phyloP scores from a whole-genome alignment of 1,140 invertebrate genomes.

The Panagrolaimus sp. region DNA sequence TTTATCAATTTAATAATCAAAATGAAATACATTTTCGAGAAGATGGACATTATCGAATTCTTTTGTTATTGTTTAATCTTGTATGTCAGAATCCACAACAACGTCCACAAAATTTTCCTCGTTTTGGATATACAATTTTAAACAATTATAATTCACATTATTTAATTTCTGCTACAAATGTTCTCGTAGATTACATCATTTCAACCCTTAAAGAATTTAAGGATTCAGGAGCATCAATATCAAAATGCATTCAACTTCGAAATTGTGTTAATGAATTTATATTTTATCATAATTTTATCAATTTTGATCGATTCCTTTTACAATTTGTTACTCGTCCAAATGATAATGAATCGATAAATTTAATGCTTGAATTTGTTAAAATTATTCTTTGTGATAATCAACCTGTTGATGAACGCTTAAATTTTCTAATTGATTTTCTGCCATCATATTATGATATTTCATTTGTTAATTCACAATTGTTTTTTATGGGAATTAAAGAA shows the following conservation, averaged over 20 bases:
- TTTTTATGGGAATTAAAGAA: not conserved
- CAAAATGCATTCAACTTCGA: not conserved
- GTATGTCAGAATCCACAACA: not conserved
- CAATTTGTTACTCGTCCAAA: constrained; percentile 7
- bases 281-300: not conserved
- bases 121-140: not conserved
- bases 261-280: not conserved
- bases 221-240: not conserved
- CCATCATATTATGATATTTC: not conserved
- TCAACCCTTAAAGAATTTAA: not conserved
- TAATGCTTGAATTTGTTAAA: not conserved
- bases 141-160: not conserved
- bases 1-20: not conserved
- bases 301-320: constrained; percentile 1
- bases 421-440: not conserved
- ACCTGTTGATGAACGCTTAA: not conserved
- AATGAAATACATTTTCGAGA: not conserved
- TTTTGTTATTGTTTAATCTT: not conserved
- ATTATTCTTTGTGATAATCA: not conserved
- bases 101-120: not conserved
- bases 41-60: not conserved
- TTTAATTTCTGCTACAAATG: not conserved
- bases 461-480: not conserved
- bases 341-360: not conserved
- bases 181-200: constrained; percentile 3